A percentile compares a stretch with the other conserved stretches of the same genome.
phyloP scores from a whole-genome alignment of 2,888 invertebrate species.

The Malachius bipustulatus region DNA sequence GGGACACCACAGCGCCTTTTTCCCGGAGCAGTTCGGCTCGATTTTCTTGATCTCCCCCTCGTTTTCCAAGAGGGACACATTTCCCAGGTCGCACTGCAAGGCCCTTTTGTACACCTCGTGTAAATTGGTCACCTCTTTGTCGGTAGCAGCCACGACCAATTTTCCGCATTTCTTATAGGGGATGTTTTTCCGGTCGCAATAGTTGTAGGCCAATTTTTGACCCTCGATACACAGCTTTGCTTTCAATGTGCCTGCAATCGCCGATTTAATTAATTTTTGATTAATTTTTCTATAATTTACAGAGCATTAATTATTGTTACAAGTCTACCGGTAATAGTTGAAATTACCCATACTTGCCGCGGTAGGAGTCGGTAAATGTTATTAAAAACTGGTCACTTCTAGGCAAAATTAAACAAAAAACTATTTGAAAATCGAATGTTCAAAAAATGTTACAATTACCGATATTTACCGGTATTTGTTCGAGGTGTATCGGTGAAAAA shows the following conservation, averaged over 20 bases:
- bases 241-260: conserved; percentile 55
- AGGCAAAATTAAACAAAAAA: no score
- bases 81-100: conserved; percentile 49
- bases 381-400: no score
- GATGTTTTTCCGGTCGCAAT: conserved; percentile 68
- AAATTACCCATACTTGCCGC: no score
- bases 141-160: conserved; percentile 71
- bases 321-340: no score
- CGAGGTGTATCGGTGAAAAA: no score
- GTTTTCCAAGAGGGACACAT: conserved; percentile 45
- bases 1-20: conserved; percentile 61
- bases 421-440: no score
- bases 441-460: no score
- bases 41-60: conserved; percentile 19
- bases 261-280: no score
- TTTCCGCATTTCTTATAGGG: conserved; percentile 87
- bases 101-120: conserved; percentile 49
- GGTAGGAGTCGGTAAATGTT: no score
- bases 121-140: conserved; percentile 54
- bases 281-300: no score
- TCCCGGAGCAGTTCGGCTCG: conserved; percentile 39
- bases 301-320: no score
- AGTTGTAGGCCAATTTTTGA: conserved; percentile 60
- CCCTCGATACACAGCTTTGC: conserved; percentile 87
- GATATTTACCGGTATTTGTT: no score